Base-by-base conservation (phyloP, 2,113 vertebrate genomes). In the Ctenomys sociabilis region DNA sequence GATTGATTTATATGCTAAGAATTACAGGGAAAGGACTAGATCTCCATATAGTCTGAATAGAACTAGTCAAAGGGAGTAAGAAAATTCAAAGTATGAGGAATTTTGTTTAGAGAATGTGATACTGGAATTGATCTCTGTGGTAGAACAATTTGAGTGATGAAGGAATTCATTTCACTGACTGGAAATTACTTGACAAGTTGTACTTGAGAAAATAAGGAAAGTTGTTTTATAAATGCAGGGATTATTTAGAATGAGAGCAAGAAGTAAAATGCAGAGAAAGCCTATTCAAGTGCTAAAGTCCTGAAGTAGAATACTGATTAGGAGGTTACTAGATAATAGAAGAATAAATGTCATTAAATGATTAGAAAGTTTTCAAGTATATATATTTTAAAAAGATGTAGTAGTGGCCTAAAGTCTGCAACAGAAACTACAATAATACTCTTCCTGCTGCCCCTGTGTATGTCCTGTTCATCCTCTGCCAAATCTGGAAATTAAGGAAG, bases 31-130 rank as follows among this genome's bases (percentile, higher is more conserved):
- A 52, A 88, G 32, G 77, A 93, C 66, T 78, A 80, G 43, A 6
- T 75, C 70, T 96, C 40, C 32, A 32, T 70, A 57, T 84, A 19
- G 24, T 90, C n/a, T 96, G 28, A 96, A 32, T 91, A 73, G 49
- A 93, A 96, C 63, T 87, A 54, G 63, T 57, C 49, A 95, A 43
- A 82, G 17, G 95, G 45, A 93, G 83, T 26, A 12, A 91, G 54
- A 95, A 70, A 19, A 21, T 43, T 75, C 64, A 30, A 84, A 86
- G 32, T 77, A 81, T 14, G 35, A 22, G 7, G 22, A 63, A 13
- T 90, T 92, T 17, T 86, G 14, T 91, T 64, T 32, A 84, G 52
- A 66, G 45, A 92, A 37, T 81, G 3, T 68, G 37, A 22, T 82
- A 63, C 59, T 83, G 30, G 28, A 85, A 66, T 61, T 93, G 61